Conservation (phyloP, 2,888 invertebrate genomes). For the Aphidius colemani region DNA sequence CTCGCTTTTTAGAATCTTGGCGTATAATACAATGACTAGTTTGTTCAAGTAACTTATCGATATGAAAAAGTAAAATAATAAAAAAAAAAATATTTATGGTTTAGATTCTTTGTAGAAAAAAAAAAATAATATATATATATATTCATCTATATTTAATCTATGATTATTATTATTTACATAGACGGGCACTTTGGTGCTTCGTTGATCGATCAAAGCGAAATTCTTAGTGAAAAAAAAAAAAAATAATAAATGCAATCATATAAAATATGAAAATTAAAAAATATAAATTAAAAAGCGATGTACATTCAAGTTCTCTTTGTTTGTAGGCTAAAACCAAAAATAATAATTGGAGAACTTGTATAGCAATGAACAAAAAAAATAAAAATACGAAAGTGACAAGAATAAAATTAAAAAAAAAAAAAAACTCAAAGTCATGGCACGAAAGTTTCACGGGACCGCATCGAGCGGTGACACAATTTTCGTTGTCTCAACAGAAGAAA, state of each 20-base stretch:
- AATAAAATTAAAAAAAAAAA: constrained; percentile 28
- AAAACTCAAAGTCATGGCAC: constrained; percentile 48
- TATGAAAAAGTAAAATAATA: constrained; percentile 21
- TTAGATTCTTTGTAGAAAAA: constrained; percentile 2
- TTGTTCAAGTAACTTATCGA: constrained; percentile 42
- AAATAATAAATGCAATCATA: neutral
- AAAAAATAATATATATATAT: neutral
- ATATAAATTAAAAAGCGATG: constrained; percentile 35
- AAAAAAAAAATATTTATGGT: constrained; percentile 7
- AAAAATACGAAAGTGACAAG: constrained; percentile 19
- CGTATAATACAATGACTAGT: constrained; percentile 40
- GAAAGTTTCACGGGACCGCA: constrained; percentile 56
- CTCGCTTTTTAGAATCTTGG: constrained; percentile 12
- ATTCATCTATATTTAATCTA: neutral
- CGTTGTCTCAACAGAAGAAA: constrained; percentile 6
- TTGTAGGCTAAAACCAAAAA: neutral
- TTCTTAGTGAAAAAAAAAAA: constrained; percentile 1
- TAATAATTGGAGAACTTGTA: neutral
- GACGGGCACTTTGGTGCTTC: constrained; percentile 8
- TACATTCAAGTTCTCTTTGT: no score
- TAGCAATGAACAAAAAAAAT: neutral
- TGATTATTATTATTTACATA: constrained; percentile 19
- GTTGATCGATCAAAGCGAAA: neutral
- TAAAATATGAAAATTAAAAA: constrained; percentile 27
- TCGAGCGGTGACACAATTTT: constrained; percentile 39